A percentile compares a stretch with the other conserved stretches of the same genome.
Conservation (phyloP, 2,797 vertebrate species). For the Oreonectes daqikongensis region DNA sequence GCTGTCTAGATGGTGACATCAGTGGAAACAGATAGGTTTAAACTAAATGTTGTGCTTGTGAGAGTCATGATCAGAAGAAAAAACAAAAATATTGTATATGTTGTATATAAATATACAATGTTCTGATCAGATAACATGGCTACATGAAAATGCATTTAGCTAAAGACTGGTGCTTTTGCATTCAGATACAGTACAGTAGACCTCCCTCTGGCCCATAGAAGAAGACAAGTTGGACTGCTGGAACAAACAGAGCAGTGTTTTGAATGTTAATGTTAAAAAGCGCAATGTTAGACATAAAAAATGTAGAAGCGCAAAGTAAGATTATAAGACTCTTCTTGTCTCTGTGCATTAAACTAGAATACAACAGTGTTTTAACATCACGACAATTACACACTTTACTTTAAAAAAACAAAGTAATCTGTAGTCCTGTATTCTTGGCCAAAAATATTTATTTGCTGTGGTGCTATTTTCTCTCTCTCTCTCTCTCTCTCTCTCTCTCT, state of each 20-base stretch:
- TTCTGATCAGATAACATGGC: background rate
- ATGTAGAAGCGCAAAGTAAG: background rate
- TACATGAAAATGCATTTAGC: background rate
- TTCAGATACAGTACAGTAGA: background rate
- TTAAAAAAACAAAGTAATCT: background rate
- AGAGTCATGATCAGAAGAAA: too few relatives aligned
- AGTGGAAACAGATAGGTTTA: background rate
- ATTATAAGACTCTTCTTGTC: background rate
- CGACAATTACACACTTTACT: background rate
- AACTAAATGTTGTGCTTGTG: background rate
- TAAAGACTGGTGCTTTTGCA: background rate
- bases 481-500: background rate
- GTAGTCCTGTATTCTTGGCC: conserved; percentile 3
- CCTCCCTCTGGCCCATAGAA: background rate
- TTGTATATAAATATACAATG: background rate
- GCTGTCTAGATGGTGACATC: background rate
- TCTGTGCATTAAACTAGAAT: background rate
- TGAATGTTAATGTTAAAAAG: background rate
- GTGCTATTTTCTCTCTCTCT: background rate
- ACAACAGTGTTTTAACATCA: background rate
- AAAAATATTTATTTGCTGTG: background rate
- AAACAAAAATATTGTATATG: too few relatives aligned
- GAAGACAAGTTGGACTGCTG: background rate
- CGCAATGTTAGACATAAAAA: background rate
- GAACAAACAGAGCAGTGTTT: background rate